Percentiles rank a stretch among this genome's conserved stretches.
These are phyloP conservation scores for Muschampia plurimacula DNA, from an alignment of 2,888 invertebrate species.

Conservation along the genomic window DNA sequence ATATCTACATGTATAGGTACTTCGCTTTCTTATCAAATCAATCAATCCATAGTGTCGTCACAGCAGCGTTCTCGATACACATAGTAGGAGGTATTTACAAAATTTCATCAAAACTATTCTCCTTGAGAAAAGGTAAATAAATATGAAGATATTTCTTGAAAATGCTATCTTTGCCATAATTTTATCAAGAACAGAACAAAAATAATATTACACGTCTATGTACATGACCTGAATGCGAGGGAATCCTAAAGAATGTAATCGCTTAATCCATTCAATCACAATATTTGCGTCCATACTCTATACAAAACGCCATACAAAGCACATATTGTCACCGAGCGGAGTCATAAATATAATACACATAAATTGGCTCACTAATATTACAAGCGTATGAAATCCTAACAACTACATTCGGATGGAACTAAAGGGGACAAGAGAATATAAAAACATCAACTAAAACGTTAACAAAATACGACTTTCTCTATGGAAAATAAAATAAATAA, in stretches of 20 bases:
- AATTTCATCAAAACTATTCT: constrained; percentile 25
- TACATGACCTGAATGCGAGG: constrained; percentile 65
- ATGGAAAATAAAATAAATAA: constrained; percentile 84
- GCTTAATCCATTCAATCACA: constrained; percentile 55
- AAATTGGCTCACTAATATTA: constrained; percentile 82
- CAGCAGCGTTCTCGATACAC: constrained; percentile 11
- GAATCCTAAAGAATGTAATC: constrained; percentile 68
- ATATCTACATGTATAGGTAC: neutral
- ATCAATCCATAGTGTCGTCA: neutral
- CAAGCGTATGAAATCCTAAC: constrained; percentile 84
- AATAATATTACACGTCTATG: constrained; percentile 47
- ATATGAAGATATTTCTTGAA: constrained; percentile 7
- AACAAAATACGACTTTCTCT: constrained; percentile 86
- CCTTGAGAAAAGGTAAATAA: constrained; percentile 23
- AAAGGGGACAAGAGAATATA: constrained; percentile 75
- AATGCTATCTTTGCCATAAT: constrained; percentile 17
- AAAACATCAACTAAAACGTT: constrained; percentile 86
- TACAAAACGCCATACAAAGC: constrained; percentile 65
- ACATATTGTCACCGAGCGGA: constrained; percentile 71
- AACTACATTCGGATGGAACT: constrained; percentile 82
- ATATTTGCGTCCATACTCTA: constrained; percentile 68
- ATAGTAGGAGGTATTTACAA: constrained; percentile 25
- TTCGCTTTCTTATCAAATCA: neutral
- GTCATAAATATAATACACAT: constrained; percentile 78
- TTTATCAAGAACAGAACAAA: constrained; percentile 35